Conservation (phyloP, 1,140 invertebrate species). For the Drosophila insularis region DNA sequence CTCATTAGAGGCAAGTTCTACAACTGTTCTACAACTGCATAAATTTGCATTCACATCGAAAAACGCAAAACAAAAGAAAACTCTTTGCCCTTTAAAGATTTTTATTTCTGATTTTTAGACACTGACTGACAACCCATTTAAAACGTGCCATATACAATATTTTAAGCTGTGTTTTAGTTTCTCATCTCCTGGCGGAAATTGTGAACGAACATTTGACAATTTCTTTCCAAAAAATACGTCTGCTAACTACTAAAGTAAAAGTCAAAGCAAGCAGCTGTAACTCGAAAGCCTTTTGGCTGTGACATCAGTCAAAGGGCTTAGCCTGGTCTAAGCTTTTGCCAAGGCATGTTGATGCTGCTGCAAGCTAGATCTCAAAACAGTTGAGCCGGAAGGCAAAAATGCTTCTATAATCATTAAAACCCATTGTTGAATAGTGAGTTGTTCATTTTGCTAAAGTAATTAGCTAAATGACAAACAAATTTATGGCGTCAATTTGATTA, state of each 20-base stretch:
- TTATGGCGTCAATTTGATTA: background rate
- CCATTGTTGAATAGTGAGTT: too few relatives aligned
- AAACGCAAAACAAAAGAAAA: background rate
- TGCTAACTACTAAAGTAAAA: background rate
- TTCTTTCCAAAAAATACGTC: slow-evolving; percentile 11
- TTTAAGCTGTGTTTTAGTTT: background rate
- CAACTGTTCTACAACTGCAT: background rate
- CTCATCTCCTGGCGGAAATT: slow-evolving; percentile 53
- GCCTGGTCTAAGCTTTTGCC: background rate
- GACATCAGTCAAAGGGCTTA: background rate
- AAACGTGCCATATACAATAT: background rate
- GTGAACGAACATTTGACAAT: slow-evolving; percentile 33
- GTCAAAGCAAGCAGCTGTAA: background rate
- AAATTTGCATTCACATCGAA: background rate
- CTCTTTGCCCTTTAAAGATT: background rate
- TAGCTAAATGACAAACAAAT: background rate
- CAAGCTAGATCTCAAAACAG: background rate
- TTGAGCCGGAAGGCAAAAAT: background rate
- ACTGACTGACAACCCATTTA: background rate
- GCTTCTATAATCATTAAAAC: too few relatives aligned
- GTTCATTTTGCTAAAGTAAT: too few relatives aligned
- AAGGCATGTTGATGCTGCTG: background rate
- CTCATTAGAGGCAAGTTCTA: background rate
- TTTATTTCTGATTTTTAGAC: background rate
- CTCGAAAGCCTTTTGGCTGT: background rate